Conservation (phyloP, 1,140 invertebrate genomes). For the Megalonaias nervosa region DNA sequence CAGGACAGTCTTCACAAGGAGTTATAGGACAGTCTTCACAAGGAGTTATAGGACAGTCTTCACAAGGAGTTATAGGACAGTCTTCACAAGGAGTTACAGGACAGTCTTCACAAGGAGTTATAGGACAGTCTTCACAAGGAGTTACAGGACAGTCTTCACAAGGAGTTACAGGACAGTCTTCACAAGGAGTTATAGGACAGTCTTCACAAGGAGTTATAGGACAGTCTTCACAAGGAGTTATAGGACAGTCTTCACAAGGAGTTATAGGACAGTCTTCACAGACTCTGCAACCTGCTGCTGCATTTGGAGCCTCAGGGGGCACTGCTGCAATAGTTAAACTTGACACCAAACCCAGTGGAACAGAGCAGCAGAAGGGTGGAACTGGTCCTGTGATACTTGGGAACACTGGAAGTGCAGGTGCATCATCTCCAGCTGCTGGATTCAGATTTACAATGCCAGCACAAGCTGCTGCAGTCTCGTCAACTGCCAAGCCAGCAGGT, state of each 20-base stretch:
- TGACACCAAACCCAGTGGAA: background rate
- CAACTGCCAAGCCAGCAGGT: constrained; percentile 9
- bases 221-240: too few relatives aligned
- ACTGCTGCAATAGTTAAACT: constrained; percentile 3
- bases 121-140: background rate
- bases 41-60: too few relatives aligned
- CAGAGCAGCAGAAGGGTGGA: constrained; percentile 6
- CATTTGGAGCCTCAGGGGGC: constrained; percentile 1
- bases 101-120: too few relatives aligned
- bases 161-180: too few relatives aligned
- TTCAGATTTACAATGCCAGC: constrained; percentile 7
- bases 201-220: too few relatives aligned
- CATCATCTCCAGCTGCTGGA: constrained; percentile 1
- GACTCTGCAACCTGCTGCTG: constrained; percentile 1
- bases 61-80: too few relatives aligned
- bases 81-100: too few relatives aligned
- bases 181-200: too few relatives aligned
- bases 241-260: background rate
- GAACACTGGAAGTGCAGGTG: background rate
- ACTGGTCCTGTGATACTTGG: constrained; percentile 4
- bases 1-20: background rate
- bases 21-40: background rate
- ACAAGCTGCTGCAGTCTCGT: background rate
- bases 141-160: background rate
- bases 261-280: background rate